These are phyloP conservation scores for Ichneumon xanthorius DNA, from an alignment of 2,888 invertebrate genomes.

Conservation along the genomic window DNA sequence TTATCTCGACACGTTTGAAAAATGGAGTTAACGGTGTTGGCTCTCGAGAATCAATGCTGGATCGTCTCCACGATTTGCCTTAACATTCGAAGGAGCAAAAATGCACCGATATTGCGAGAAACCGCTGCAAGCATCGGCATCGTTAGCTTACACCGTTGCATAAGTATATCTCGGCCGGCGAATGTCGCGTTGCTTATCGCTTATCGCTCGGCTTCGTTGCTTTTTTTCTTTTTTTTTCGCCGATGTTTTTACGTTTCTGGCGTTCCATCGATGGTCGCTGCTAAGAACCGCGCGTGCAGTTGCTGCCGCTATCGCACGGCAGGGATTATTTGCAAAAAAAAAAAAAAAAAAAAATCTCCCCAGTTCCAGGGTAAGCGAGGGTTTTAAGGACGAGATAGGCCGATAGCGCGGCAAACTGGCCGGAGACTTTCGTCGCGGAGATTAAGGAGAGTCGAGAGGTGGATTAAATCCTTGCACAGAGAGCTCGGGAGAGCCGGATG, in stretches of 20 bases:
- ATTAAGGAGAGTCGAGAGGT: conserved; percentile 55
- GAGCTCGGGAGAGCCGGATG: conserved; percentile 39
- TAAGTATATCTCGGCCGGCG: conserved; percentile 30
- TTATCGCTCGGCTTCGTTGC: conserved; percentile 43
- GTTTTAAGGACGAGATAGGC: background rate
- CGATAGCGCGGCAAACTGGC: background rate
- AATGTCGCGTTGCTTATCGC: conserved; percentile 43
- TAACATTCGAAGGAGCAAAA: conserved; percentile 25
- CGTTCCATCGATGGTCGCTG: conserved; percentile 26
- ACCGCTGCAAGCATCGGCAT: conserved; percentile 26
- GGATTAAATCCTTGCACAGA: conserved; percentile 67
- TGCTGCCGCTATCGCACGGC: background rate
- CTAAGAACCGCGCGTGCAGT: background rate
- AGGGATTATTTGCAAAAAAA: background rate
- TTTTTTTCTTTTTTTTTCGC: background rate
- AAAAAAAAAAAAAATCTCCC: background rate
- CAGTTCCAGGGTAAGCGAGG: background rate
- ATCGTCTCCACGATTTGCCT: conserved; percentile 1
- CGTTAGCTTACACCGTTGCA: conserved; percentile 11
- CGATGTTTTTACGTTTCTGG: conserved; percentile 44
- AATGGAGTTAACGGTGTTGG: background rate
- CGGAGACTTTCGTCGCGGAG: conserved; percentile 22
- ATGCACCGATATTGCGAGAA: conserved; percentile 17
- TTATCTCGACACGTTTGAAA: background rate
- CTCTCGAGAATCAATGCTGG: background rate